phyloP scores from a whole-genome alignment of 2,888 invertebrate genomes.

The Gnatocerus cornutus region DNA sequence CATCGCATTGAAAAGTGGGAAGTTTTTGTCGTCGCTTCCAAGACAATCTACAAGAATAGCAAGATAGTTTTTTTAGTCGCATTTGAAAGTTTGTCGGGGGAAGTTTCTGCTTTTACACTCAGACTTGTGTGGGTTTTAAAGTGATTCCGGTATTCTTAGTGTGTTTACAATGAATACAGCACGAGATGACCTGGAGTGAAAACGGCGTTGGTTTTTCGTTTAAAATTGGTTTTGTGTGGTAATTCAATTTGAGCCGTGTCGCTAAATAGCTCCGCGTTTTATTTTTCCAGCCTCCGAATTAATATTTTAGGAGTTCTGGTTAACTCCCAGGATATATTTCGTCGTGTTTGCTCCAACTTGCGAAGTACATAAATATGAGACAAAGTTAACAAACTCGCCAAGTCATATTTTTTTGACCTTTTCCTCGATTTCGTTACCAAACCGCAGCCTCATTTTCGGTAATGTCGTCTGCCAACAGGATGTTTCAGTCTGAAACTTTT shows the following conservation, averaged over 20 bases:
- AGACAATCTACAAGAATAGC: not conserved
- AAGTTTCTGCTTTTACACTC: constrained; percentile 17
- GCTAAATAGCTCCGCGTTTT: constrained; percentile 8
- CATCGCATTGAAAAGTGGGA: constrained; percentile 5
- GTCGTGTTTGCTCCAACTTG: constrained; percentile 28
- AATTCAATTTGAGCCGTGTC: not conserved
- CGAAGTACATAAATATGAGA: constrained; percentile 29
- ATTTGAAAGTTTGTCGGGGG: constrained; percentile 11
- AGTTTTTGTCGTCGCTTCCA: no score
- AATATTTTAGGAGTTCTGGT: constrained; percentile 16
- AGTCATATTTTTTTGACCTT: constrained; percentile 34
- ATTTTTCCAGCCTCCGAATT: constrained; percentile 2
- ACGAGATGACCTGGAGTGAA: constrained; percentile 4
- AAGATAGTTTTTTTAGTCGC: constrained; percentile 21
- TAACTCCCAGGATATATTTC: constrained; percentile 15
- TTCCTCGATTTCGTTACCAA: constrained; percentile 37
- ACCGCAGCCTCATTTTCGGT: constrained; percentile 26
- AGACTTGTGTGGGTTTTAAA: constrained; percentile 14
- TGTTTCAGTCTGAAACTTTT: constrained; percentile 46
- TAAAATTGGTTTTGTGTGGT: no score
- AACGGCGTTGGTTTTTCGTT: not conserved
- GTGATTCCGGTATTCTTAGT: constrained; percentile 15
- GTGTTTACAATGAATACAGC: constrained; percentile 13
- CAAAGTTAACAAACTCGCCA: constrained; percentile 21
- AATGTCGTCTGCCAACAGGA: constrained; percentile 42